These are phyloP conservation scores for Prochilodus magdalenae DNA, from an alignment of 2,113 vertebrate genomes.

Conservation along the genomic window DNA sequence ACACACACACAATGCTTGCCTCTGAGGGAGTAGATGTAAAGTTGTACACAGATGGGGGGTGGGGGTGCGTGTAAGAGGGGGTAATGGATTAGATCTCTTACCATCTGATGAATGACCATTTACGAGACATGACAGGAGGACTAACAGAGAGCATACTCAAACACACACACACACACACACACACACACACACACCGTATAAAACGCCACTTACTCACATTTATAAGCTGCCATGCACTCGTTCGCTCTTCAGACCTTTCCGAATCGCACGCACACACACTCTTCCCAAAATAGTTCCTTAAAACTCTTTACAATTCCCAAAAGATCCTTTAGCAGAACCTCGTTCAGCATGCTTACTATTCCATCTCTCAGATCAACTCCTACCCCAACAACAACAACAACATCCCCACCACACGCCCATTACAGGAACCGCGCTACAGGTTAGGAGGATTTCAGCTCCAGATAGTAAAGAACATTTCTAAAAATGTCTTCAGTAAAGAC, in stretches of 20 bases:
- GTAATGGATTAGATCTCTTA: conserved; percentile 75
- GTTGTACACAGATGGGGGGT: conserved; percentile 48
- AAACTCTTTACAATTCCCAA: not conserved
- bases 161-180: conserved; percentile 44
- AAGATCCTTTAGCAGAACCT: too few relatives aligned
- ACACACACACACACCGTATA: conserved; percentile 26
- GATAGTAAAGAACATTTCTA: too few relatives aligned
- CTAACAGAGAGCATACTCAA: conserved; percentile 53
- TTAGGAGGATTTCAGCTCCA: too few relatives aligned
- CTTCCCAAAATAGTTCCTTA: not conserved
- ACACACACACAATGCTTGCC: not conserved
- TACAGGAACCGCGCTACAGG: too few relatives aligned
- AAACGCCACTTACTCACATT: conserved; percentile 20
- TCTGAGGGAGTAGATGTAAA: conserved; percentile 21
- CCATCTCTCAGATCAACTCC: too few relatives aligned
- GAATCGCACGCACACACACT: not conserved
- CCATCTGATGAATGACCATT: conserved; percentile 75
- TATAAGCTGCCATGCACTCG: not conserved
- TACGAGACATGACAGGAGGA: conserved; percentile 72
- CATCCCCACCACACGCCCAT: too few relatives aligned
- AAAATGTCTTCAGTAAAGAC: too few relatives aligned
- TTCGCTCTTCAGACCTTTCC: not conserved
- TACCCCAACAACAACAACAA: too few relatives aligned
- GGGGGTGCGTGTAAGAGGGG: too few relatives aligned
- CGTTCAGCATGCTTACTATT: too few relatives aligned